phyloP scores from a whole-genome alignment of 2,797 vertebrate genomes.

The Neolamprologus multifasciatus region DNA sequence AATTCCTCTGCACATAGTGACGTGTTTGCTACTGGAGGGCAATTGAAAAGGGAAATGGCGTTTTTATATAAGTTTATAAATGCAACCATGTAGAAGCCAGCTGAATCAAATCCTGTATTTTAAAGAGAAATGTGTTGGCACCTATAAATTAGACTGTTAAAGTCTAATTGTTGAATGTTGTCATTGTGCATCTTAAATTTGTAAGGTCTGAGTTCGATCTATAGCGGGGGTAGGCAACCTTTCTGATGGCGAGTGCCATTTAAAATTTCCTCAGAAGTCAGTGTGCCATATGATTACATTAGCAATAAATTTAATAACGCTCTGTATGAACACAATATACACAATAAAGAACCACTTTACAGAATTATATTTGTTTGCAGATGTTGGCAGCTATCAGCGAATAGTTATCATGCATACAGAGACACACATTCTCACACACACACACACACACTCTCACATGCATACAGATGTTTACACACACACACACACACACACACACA shows the following conservation, averaged over 20 bases:
- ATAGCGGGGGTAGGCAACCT: not conserved
- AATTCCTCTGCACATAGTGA: not conserved
- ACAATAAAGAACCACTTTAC: too few species aligned
- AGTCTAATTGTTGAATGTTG: not conserved
- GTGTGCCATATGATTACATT: too few species aligned
- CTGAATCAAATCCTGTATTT: not conserved
- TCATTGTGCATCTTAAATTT: not conserved
- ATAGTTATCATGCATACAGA: too few species aligned
- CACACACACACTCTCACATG: accelerated
- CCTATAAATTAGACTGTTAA: not conserved
- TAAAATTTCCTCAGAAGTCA: too few species aligned
- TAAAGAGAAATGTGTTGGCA: not conserved
- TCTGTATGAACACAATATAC: too few species aligned
- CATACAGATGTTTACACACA: accelerated
- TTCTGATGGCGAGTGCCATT: too few species aligned
- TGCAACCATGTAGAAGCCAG: not conserved
- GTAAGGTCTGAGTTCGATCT: not conserved
- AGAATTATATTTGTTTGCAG: too few species aligned
- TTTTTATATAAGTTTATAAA: not conserved
- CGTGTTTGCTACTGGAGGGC: not conserved
- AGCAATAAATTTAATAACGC: too few species aligned
- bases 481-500: accelerated
- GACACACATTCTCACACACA: too few species aligned
- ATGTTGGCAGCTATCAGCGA: too few species aligned
- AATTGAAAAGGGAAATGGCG: not conserved